Conservation (phyloP, 2,888 invertebrate species). For the Petrolisthes manimaculis region DNA sequence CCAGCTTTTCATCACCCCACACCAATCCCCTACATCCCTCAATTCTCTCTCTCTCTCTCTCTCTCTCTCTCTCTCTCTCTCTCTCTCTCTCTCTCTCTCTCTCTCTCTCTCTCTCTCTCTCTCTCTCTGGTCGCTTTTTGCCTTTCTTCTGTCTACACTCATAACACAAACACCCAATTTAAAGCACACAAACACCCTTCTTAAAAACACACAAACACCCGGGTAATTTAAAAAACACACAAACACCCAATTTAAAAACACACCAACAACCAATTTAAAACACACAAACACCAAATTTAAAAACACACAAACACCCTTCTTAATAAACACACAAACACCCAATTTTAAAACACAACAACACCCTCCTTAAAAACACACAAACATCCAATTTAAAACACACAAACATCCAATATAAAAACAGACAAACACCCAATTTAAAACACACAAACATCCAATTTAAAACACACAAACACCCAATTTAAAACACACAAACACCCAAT, state of each 20-base stretch:
- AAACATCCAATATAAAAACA: no score
- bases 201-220: no score
- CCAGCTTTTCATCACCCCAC: background rate
- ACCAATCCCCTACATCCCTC: background rate
- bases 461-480: no score
- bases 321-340: background rate
- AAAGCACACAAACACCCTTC: no score
- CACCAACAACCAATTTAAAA: no score
- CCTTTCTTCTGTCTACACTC: background rate
- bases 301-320: background rate
- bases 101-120: background rate
- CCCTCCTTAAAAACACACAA: background rate
- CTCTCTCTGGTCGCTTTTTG: background rate
- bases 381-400: background rate
- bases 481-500: no score
- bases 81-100: background rate
- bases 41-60: conserved; percentile 2
- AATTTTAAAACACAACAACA: background rate
- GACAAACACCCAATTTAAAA: no score
- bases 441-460: no score
- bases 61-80: background rate
- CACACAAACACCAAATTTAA: background rate
- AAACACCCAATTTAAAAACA: no score
- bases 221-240: no score
- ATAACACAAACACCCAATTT: background rate